Base-by-base conservation (phyloP, 1,140 invertebrate genomes). In the Drosophila ercepeae region DNA sequence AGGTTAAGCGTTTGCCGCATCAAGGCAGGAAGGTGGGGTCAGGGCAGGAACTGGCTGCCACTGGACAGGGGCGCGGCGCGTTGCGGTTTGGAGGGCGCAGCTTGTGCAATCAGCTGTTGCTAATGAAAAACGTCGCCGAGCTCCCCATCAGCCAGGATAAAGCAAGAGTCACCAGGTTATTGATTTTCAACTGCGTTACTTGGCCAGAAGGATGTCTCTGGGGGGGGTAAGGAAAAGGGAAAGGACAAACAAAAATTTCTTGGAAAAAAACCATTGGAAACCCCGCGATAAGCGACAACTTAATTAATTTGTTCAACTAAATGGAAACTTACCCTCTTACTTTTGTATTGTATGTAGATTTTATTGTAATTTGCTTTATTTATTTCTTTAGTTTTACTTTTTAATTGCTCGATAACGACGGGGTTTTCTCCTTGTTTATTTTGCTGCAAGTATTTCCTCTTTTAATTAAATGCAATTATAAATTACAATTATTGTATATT, bases 31-130 rank as follows among this genome's bases (percentile, higher is more conserved):
- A 27, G 60, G 45, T 54, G 29, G 44, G 48, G 25, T n/a, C n/a
- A n/a, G n/a, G n/a, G n/a, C n/a, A n/a, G n/a, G n/a, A n/a, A n/a
- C n/a, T n/a, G 27, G 32, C 51, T 53, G 50, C 11, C 64, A 69
- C 29, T 44, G 67, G 50, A 19, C 55, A 34, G 55, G 29, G 23
- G 52, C n/a, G 5, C 5, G 21, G 52, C 14, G 29, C 48, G 41
- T 11, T n/a, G 27, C n/a, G 41, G 27, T 13, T 39, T 25, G 41
- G 46, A 49, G 79, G 67, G 69, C 70, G 81, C 61, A 65, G 48
- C 72, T 84, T 84, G 81, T 86, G 76, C 81, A 84, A 84, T 84
- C 81, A 84, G 81, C 81, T 84, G 81, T 84, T 86, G 81, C 81
- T 84, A 84, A 84, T 84, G 81, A 84, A 84, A 84, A 86, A 64